These are phyloP conservation scores for Cerastoderma edule DNA, from an alignment of 2,888 invertebrate genomes.

Conservation along the genomic window DNA sequence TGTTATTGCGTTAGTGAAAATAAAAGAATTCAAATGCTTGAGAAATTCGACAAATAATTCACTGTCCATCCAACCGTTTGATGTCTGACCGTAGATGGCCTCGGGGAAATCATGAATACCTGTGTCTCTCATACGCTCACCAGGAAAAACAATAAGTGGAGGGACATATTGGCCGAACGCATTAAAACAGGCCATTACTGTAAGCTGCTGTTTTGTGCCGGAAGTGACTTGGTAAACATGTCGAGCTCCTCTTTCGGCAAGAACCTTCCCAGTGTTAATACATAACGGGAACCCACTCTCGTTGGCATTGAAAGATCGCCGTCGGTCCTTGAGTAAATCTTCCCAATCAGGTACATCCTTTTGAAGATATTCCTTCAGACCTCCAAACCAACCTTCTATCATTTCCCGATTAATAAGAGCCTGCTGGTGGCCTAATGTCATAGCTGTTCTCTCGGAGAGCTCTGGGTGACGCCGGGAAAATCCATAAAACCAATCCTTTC, in stretches of 20 bases:
- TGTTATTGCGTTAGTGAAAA: background rate
- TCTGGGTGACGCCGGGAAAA: too few species aligned
- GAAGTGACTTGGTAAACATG: constrained; percentile 35
- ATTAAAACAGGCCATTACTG: constrained; percentile 42
- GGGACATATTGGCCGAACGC: constrained; percentile 40
- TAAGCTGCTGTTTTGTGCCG: constrained; percentile 42
- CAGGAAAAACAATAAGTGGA: constrained; percentile 48
- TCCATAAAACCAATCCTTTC: too few species aligned
- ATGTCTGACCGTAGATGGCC: constrained; percentile 26
- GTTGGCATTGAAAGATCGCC: constrained; percentile 34
- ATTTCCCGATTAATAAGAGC: too few species aligned
- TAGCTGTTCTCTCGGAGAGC: too few species aligned
- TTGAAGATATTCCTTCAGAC: too few species aligned
- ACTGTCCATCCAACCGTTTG: constrained; percentile 50
- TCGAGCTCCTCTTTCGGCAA: constrained; percentile 23
- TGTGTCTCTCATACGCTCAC: constrained; percentile 35
- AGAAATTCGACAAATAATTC: constrained; percentile 21
- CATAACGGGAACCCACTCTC: constrained; percentile 30
- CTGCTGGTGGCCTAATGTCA: too few species aligned
- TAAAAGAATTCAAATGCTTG: background rate
- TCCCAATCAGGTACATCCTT: too few species aligned
- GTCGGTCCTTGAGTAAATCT: too few species aligned
- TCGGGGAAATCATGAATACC: constrained; percentile 37
- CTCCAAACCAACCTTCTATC: too few species aligned
- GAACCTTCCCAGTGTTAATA: constrained; percentile 16